Percentiles rank a stretch among this genome's conserved stretches.
Evolutionary conservation across 2,113 vertebrate genomes (phyloP).

Genomic region (Promerops cafer): DNA sequence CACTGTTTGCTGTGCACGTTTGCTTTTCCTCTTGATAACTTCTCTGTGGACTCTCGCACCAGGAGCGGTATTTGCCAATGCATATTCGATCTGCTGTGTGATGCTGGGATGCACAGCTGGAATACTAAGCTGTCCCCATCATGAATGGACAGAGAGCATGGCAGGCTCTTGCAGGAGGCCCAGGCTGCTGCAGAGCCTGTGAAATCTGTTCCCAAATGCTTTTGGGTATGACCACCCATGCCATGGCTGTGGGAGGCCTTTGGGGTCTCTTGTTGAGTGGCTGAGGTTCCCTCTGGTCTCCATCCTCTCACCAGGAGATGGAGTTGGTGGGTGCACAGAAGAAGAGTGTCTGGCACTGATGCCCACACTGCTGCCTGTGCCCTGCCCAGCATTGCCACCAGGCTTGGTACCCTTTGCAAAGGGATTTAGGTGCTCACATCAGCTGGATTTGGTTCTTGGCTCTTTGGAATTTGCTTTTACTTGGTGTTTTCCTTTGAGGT

Average conservation of each 20-base stretch:
- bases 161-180: not conserved
- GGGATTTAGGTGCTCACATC: not conserved
- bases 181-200: not conserved
- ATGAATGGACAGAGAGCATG: too few relatives aligned
- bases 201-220: not conserved
- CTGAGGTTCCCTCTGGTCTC: not conserved
- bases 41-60: constrained; percentile 1
- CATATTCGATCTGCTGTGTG: not conserved
- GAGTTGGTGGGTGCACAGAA: not conserved
- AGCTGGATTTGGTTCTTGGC: not conserved
- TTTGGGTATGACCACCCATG: too few relatives aligned
- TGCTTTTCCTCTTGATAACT: constrained; percentile 28
- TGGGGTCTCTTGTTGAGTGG: not conserved
- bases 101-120: not conserved
- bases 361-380: rapidly evolving
- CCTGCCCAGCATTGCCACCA: not conserved
- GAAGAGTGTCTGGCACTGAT: rapidly evolving
- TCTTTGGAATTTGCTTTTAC: not conserved
- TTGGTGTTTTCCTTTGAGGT: not conserved
- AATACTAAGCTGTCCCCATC: not conserved
- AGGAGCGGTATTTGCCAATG: not conserved
- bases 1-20: constrained; percentile 25
- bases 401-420: not conserved
- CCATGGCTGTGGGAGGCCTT: not conserved
- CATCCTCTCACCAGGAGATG: not conserved